Evolutionary conservation across 2,888 invertebrate genomes (phyloP).

Genomic region (Nemurella pictetii): DNA sequence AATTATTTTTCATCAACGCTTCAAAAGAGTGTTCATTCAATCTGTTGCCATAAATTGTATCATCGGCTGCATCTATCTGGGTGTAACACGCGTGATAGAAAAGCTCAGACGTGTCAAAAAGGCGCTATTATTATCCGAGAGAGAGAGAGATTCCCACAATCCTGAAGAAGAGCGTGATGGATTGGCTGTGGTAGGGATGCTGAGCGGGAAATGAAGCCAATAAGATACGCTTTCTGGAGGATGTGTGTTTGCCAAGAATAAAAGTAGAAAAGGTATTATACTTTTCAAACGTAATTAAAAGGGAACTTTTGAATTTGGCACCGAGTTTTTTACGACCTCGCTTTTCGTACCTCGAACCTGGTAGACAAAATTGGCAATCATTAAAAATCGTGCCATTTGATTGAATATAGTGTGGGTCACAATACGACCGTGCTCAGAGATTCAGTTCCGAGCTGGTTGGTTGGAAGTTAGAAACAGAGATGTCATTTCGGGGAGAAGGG

Average conservation of each 20-base stretch:
- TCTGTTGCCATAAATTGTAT: conserved; percentile 3
- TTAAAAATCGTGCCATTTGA: not conserved
- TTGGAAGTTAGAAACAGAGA: not conserved
- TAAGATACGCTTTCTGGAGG: not conserved
- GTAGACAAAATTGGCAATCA: not conserved
- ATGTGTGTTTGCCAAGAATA: conserved; percentile 6
- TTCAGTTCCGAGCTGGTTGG: not conserved
- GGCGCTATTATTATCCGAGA: not conserved
- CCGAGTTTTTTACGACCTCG: not conserved
- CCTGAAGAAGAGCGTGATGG: not conserved
- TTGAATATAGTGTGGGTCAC: not conserved
- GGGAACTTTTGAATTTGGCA: not conserved
- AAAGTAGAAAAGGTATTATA: conserved; percentile 6
- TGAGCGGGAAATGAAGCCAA: not conserved
- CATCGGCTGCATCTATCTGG: not conserved
- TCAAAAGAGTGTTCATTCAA: not conserved
- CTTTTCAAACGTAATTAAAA: conserved; percentile 14
- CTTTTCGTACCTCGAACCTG: not conserved
- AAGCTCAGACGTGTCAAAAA: not conserved
- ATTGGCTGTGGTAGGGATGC: not conserved
- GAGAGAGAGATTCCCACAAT: not conserved
- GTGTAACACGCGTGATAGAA: not conserved
- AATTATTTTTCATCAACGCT: conserved; percentile 17
- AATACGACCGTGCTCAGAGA: not conserved
- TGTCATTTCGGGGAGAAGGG: no score